phyloP scores from a whole-genome alignment of 1,140 invertebrate species.

The Drosophila sproati region DNA sequence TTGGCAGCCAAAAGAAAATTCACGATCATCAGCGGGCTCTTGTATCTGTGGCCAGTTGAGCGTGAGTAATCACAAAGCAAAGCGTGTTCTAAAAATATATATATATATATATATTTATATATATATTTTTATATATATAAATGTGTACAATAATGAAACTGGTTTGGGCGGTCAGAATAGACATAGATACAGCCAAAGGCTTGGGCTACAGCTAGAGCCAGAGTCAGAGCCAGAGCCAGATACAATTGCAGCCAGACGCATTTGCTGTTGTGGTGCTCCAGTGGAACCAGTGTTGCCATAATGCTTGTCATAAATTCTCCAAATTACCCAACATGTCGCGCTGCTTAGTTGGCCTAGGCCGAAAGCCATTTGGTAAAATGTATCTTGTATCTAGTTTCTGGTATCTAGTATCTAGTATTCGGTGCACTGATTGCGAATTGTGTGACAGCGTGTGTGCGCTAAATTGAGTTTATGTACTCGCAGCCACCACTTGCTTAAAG shows the following conservation, averaged over 20 bases:
- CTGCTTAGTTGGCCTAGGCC: conserved; percentile 38
- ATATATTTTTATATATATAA: not conserved
- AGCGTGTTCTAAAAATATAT: conserved; percentile 78
- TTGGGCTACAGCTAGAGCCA: conserved; percentile 2
- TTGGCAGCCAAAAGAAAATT: conserved; percentile 54
- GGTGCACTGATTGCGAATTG: conserved; percentile 76
- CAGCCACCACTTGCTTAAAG: conserved; percentile 44
- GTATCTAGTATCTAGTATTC: conserved; percentile 14
- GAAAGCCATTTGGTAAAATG: conserved; percentile 9
- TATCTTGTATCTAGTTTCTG: conserved; percentile 17
- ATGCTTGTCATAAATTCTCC: conserved; percentile 81
- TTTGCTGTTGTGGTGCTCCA: conserved; percentile 11
- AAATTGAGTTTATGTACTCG: conserved; percentile 78
- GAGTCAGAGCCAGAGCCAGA: not conserved
- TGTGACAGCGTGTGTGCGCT: conserved; percentile 67
- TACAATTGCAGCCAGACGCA: conserved; percentile 20
- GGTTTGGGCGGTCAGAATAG: conserved; percentile 74
- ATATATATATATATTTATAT: conserved; percentile 13
- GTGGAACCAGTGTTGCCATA: conserved; percentile 76
- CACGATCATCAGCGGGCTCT: conserved; percentile 64
- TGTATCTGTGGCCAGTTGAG: conserved; percentile 64
- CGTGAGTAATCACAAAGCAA: conserved; percentile 80
- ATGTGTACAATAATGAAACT: conserved; percentile 70
- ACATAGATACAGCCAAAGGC: conserved; percentile 28
- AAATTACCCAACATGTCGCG: conserved; percentile 78